phyloP scores from a whole-genome alignment of 1,140 invertebrate genomes.

The Trichomalopsis sarcophagae region DNA sequence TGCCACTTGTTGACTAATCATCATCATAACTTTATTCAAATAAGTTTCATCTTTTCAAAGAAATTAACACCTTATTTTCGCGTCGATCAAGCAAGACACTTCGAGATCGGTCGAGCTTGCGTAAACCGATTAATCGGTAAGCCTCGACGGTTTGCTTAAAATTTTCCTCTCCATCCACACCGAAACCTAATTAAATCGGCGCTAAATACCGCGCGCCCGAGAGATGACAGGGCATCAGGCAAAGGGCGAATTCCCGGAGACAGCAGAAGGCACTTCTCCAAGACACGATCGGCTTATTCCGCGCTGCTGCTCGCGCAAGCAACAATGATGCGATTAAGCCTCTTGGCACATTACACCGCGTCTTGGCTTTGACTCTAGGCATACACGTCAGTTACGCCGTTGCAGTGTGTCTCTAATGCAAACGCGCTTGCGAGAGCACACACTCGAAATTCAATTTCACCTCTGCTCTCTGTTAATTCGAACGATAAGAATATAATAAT shows the following conservation, averaged over 20 bases:
- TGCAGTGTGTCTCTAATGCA: constrained; percentile 58
- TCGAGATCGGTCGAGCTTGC: no score
- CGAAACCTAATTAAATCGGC: neutral
- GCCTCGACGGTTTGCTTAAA: neutral
- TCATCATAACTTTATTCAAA: no score
- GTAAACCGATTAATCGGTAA: constrained; percentile 40
- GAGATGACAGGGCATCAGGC: constrained; percentile 5
- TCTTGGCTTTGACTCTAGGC: constrained; percentile 64
- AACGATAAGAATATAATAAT: neutral
- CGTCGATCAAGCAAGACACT: no score
- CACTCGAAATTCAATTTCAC: constrained; percentile 16
- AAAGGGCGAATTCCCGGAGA: neutral
- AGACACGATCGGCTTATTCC: constrained; percentile 74
- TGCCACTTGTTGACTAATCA: neutral
- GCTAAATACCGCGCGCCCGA: constrained; percentile 9
- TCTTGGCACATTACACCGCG: constrained; percentile 69
- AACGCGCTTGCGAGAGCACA: neutral
- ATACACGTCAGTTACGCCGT: constrained; percentile 55
- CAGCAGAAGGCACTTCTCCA: constrained; percentile 26
- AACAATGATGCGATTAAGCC: constrained; percentile 73
- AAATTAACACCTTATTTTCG: no score
- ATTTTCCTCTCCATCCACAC: neutral
- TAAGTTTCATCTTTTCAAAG: no score
- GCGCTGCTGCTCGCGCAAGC: constrained; percentile 67
- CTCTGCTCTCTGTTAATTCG: constrained; percentile 22